These are phyloP conservation scores for Bombus terrestris DNA, from an alignment of 1,140 invertebrate genomes.

Conservation along the genomic window DNA sequence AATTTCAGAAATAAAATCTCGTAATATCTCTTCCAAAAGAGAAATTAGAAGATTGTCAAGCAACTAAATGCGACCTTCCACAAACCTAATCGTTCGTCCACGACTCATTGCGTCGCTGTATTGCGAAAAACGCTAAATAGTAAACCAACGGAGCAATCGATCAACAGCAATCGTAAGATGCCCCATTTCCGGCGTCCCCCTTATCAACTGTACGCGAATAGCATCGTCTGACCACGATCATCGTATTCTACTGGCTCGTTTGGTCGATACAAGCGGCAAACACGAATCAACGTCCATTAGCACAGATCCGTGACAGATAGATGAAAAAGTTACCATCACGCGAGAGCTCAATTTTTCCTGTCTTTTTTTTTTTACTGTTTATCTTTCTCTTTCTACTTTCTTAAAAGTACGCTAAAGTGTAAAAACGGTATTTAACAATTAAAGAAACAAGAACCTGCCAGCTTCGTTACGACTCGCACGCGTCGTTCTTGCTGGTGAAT, in stretches of 20 bases:
- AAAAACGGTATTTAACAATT: too few relatives aligned
- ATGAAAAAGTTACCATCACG: background rate
- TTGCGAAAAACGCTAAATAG: background rate
- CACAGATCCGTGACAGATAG: background rate
- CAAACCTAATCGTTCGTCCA: background rate
- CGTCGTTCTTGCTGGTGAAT: background rate
- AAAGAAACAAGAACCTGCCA: too few relatives aligned
- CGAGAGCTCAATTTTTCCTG: background rate
- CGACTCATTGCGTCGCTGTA: fast-evolving
- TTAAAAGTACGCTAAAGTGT: too few relatives aligned
- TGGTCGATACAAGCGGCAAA: background rate
- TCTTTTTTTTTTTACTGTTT: background rate
- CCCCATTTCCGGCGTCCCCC: background rate
- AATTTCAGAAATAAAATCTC: too few relatives aligned
- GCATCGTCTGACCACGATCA: background rate
- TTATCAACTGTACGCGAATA: background rate
- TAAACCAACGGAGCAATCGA: background rate
- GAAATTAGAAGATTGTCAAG: too few relatives aligned
- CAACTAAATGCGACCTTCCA: too few relatives aligned
- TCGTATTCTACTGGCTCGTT: background rate
- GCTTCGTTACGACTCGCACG: too few relatives aligned
- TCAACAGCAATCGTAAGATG: constrained; percentile 15
- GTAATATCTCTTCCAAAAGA: background rate
- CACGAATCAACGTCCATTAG: constrained; percentile 20
- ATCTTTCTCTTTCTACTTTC: too few relatives aligned